phyloP scores from a whole-genome alignment of 1,140 invertebrate genomes.

The Drosophila paulistorum region DNA sequence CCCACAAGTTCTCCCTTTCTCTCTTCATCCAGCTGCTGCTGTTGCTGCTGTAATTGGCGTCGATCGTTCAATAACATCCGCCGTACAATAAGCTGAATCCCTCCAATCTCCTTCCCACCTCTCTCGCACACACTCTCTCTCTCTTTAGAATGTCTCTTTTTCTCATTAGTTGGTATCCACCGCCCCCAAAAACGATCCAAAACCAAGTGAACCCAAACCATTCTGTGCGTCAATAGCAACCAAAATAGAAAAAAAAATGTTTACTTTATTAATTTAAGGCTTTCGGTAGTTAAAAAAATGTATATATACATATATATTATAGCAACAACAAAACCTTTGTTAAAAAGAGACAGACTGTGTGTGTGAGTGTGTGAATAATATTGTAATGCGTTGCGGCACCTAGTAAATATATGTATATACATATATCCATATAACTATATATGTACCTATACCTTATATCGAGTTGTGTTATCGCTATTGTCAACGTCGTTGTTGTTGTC shows the following conservation, averaged over 20 bases:
- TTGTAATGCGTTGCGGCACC: constrained; percentile 69
- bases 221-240: constrained; percentile 70
- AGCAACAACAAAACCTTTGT: constrained; percentile 31
- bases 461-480: constrained; percentile 24
- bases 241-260: constrained; percentile 49
- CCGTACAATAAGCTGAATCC: constrained; percentile 19
- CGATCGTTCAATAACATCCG: constrained; percentile 60
- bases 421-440: constrained; percentile 12
- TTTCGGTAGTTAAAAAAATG: constrained; percentile 70
- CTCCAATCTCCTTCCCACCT: constrained; percentile 1
- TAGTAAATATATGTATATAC: constrained; percentile 30
- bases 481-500: constrained; percentile 22
- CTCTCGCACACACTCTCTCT: background rate
- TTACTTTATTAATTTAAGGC: constrained; percentile 81
- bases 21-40: background rate
- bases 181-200: constrained; percentile 32
- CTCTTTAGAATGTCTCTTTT: background rate
- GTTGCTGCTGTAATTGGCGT: constrained; percentile 37
- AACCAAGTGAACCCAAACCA: constrained; percentile 34
- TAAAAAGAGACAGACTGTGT: constrained; percentile 32
- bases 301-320: background rate
- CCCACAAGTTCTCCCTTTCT: background rate
- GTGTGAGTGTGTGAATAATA: constrained; percentile 18
- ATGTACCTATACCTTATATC: constrained; percentile 38
- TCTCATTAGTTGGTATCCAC: constrained; percentile 3